phyloP scores from a whole-genome alignment of 2,797 vertebrate genomes.

The Lacerta agilis region DNA sequence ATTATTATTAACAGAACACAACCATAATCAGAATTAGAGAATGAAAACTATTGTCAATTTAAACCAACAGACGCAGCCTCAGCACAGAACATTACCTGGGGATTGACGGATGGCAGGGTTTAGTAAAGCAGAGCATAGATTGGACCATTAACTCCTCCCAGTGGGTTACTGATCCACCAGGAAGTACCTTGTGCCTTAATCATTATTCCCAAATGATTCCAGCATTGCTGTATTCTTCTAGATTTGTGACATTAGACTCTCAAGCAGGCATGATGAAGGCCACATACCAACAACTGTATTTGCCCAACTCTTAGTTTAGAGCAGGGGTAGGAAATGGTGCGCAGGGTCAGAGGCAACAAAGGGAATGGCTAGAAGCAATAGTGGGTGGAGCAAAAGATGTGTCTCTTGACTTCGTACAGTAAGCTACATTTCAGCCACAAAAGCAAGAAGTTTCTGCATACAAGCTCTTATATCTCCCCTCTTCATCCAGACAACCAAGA shows the following conservation, averaged over 20 bases:
- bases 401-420: too few species aligned
- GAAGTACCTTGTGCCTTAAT: constrained; percentile 54
- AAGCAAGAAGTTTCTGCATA: too few species aligned
- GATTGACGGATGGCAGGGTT: constrained; percentile 50
- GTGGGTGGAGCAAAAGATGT: too few species aligned
- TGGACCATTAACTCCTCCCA: constrained; percentile 59
- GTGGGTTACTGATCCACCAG: constrained; percentile 46
- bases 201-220: constrained; percentile 51
- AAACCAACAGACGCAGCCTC: constrained; percentile 37
- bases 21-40: not conserved
- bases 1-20: not conserved
- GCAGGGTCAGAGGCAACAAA: too few species aligned
- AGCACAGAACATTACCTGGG: constrained; percentile 49
- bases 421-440: too few species aligned
- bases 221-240: constrained; percentile 27
- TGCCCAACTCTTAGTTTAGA: constrained; percentile 46
- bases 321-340: not conserved
- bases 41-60: constrained; percentile 29
- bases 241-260: constrained; percentile 43
- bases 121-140: constrained; percentile 63
- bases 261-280: not conserved
- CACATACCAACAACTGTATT: constrained; percentile 51
- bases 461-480: too few species aligned
- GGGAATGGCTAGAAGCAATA: too few species aligned
- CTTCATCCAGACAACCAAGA: too few species aligned